Conservation (phyloP, 1,140 invertebrate species). For the Chlorops oryzae region DNA sequence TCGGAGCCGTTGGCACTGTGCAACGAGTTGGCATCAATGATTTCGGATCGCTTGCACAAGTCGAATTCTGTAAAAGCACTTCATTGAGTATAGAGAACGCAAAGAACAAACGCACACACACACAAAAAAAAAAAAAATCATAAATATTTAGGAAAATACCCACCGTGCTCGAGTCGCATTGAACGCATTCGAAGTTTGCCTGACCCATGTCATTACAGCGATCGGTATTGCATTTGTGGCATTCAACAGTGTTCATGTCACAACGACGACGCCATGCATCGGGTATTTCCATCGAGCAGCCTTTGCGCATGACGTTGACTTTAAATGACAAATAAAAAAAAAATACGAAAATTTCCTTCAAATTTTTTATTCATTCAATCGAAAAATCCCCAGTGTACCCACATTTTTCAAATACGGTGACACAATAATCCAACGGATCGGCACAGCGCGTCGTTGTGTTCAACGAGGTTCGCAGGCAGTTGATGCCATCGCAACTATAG, state of each 20-base stretch:
- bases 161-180: constrained; percentile 33
- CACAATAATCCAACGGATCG: constrained; percentile 36
- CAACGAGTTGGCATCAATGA: constrained; percentile 22
- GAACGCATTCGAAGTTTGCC: constrained; percentile 25
- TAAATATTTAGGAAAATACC: not conserved
- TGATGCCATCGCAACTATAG: constrained; percentile 31
- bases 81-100: not conserved
- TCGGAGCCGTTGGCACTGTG: constrained; percentile 27
- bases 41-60: constrained; percentile 24
- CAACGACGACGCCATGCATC: constrained; percentile 25
- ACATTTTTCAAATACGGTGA: constrained; percentile 17
- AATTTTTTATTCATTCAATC: constrained; percentile 23
- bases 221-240: constrained; percentile 38
- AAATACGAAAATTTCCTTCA: not conserved
- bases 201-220: constrained; percentile 38
- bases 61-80: constrained; percentile 16
- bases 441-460: constrained; percentile 17
- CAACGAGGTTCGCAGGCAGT: constrained; percentile 28
- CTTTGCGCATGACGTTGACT: constrained; percentile 35
- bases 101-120: not conserved
- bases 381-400: not conserved
- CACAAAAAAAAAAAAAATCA: too few relatives aligned
- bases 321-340: constrained; percentile 1
- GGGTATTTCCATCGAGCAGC: constrained; percentile 37
- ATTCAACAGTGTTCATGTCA: constrained; percentile 17